A percentile compares a stretch with the other conserved stretches of the same genome.
Conservation (phyloP, 1,140 invertebrate species). For the Pantala flavescens region DNA sequence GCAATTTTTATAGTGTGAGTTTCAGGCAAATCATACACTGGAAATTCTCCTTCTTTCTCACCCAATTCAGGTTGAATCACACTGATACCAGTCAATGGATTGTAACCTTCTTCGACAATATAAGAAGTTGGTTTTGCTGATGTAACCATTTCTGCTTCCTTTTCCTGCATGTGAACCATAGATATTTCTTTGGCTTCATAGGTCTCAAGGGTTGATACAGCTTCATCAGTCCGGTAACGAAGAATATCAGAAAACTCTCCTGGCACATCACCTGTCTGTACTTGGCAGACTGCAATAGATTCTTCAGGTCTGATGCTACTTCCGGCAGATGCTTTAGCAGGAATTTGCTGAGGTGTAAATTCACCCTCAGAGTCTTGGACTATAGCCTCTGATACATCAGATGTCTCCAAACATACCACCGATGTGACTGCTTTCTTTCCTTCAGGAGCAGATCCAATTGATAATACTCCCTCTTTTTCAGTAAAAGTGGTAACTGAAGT, state of each 20-base stretch:
- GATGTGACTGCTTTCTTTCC: slow-evolving; percentile 39
- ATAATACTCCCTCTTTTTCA: slow-evolving; percentile 47
- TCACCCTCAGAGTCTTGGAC: slow-evolving; percentile 48
- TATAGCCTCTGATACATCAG: slow-evolving; percentile 38
- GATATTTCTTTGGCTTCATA: slow-evolving; percentile 46
- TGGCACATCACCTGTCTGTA: slow-evolving; percentile 42
- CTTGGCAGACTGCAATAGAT: slow-evolving; percentile 41
- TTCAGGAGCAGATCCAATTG: slow-evolving; percentile 32
- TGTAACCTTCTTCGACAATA: slow-evolving; percentile 33
- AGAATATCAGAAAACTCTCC: slow-evolving; percentile 39
- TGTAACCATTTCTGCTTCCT: slow-evolving; percentile 36
- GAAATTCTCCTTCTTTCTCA: slow-evolving; percentile 45
- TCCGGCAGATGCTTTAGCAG: slow-evolving; percentile 39
- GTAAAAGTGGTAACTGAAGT: slow-evolving; percentile 43
- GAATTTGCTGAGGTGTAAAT: slow-evolving; percentile 34
- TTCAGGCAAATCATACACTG: slow-evolving; percentile 41
- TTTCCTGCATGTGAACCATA: slow-evolving; percentile 41
- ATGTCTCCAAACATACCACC: slow-evolving; percentile 43
- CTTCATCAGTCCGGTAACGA: slow-evolving; percentile 43
- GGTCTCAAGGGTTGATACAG: slow-evolving; percentile 36
- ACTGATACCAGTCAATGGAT: slow-evolving; percentile 38
- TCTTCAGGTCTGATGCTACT: slow-evolving; percentile 41
- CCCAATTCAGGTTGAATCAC: slow-evolving; percentile 40
- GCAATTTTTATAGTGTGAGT: slow-evolving; percentile 41
- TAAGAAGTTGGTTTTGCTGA: slow-evolving; percentile 30